These are phyloP conservation scores for Apamea anceps DNA, from an alignment of 2,888 invertebrate species.

Conservation along the genomic window DNA sequence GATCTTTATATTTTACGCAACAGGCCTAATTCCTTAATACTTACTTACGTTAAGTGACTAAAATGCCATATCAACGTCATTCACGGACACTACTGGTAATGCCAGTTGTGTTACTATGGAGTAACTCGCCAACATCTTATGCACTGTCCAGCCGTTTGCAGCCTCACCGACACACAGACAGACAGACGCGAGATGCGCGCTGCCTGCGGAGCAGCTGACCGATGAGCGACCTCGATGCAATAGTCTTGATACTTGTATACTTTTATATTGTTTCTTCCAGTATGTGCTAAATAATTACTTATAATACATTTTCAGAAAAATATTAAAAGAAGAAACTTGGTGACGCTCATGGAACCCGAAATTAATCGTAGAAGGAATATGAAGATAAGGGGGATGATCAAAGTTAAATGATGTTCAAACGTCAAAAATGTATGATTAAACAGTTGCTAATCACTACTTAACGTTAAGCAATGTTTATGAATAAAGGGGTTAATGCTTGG, in stretches of 20 bases:
- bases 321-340: background rate
- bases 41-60: too few relatives aligned
- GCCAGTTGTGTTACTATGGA: background rate
- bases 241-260: constrained; percentile 76
- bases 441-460: too few relatives aligned
- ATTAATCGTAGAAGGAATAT: background rate
- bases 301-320: background rate
- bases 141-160: constrained; percentile 44
- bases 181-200: constrained; percentile 84
- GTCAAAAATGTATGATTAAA: too few relatives aligned
- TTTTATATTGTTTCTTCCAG: background rate
- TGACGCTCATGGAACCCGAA: background rate
- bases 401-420: too few relatives aligned
- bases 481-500: background rate
- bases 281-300: background rate
- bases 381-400: background rate
- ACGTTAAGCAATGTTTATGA: too few relatives aligned
- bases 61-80: background rate
- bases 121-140: constrained; percentile 46
- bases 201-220: constrained; percentile 73
- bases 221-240: constrained; percentile 55
- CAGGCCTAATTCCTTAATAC: too few relatives aligned
- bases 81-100: background rate
- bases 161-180: constrained; percentile 72
- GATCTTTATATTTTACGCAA: background rate